A percentile compares a stretch with the other conserved stretches of the same genome.
These are phyloP conservation scores for Halictus quadricinctus DNA, from an alignment of 2,888 invertebrate genomes.

Conservation along the genomic window DNA sequence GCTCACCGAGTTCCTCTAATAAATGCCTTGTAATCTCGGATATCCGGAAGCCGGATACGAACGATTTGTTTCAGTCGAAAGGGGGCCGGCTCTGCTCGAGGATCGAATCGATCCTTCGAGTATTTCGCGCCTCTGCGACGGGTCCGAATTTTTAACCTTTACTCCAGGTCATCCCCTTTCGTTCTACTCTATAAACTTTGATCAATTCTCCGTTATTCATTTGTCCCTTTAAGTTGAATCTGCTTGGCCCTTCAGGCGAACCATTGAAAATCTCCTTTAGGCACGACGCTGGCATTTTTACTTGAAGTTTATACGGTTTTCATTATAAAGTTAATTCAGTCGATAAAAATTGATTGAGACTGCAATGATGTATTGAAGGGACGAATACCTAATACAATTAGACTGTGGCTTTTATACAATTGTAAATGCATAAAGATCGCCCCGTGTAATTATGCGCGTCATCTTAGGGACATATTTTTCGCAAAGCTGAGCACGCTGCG, in stretches of 20 bases:
- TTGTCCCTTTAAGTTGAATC: too few relatives aligned
- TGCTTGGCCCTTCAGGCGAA: too few relatives aligned
- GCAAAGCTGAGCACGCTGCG: background rate
- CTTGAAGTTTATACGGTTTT: too few relatives aligned
- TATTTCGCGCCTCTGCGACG: background rate
- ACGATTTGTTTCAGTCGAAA: conserved; percentile 15
- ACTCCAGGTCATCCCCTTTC: background rate
- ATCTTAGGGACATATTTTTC: background rate
- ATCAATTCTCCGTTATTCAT: too few relatives aligned
- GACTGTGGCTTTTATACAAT: too few relatives aligned
- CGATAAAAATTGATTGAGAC: too few relatives aligned
- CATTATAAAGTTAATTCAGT: too few relatives aligned
- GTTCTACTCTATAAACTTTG: background rate
- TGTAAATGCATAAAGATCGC: too few relatives aligned
- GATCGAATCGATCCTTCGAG: conserved; percentile 9
- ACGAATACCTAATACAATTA: too few relatives aligned
- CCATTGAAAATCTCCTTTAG: too few relatives aligned
- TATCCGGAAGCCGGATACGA: conserved; percentile 44
- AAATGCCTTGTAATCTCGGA: conserved; percentile 56
- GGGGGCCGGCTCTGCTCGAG: background rate
- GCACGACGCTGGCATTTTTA: too few relatives aligned
- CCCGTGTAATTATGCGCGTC: background rate
- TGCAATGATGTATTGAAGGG: too few relatives aligned
- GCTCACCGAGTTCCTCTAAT: conserved; percentile 37
- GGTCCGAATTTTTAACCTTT: background rate